Evolutionary conservation across 1,140 invertebrate genomes (phyloP).

Genomic region (Zaprionus kolodkinae): DNA sequence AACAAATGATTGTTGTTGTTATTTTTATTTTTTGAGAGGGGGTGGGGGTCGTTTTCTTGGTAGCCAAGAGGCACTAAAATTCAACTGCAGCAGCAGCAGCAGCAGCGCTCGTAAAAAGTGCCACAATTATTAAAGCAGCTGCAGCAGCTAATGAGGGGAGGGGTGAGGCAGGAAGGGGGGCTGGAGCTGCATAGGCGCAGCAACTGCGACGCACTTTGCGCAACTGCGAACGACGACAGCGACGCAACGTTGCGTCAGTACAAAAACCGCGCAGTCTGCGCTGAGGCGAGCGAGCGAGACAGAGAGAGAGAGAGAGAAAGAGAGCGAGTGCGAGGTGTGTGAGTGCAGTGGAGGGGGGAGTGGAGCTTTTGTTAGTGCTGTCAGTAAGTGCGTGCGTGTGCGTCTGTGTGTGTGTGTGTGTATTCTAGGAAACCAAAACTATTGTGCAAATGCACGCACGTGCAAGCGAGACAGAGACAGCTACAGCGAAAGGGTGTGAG

Average conservation of each 20-base stretch:
- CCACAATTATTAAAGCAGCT: conserved; percentile 61
- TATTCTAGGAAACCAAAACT: conserved; percentile 63
- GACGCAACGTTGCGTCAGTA: conserved; percentile 58
- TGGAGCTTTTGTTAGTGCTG: conserved; percentile 25
- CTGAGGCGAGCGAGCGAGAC: conserved; percentile 23
- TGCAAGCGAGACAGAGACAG: conserved; percentile 13
- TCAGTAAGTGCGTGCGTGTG: background rate
- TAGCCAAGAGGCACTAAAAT: conserved; percentile 71
- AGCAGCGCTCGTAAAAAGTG: conserved; percentile 56
- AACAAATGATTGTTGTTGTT: conserved; percentile 23
- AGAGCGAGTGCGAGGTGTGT: conserved; percentile 7
- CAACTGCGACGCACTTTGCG: conserved; percentile 67
- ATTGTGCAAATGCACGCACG: conserved; percentile 73
- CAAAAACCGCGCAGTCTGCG: conserved; percentile 56
- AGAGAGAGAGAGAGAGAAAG: conserved; percentile 14
- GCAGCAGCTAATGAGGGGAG: conserved; percentile 21
- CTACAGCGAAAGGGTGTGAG: background rate
- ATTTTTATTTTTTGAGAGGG: conserved; percentile 16
- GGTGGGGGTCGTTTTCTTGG: conserved; percentile 49
- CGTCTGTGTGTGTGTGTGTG: conserved; percentile 16
- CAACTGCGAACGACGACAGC: conserved; percentile 65
- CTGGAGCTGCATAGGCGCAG: conserved; percentile 34
- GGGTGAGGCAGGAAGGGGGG: background rate
- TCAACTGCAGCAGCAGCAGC: conserved; percentile 70
- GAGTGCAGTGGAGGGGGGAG: conserved; percentile 8